Conservation (phyloP, 2,888 invertebrate species). For the Sesia apiformis region DNA sequence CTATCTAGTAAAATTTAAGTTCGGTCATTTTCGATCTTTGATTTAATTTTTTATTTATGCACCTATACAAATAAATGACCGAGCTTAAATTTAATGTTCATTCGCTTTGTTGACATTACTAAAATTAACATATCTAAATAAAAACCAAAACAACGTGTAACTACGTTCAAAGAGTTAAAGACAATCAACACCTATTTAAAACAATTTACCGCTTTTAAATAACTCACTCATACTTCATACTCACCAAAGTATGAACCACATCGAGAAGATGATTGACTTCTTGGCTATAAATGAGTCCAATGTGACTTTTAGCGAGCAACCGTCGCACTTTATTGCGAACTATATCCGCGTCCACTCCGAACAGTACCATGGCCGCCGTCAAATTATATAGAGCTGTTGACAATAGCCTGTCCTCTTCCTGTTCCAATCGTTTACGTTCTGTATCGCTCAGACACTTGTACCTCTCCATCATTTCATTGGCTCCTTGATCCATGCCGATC, state of each 20-base stretch:
- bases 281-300: constrained; percentile 97
- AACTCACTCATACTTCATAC: no score
- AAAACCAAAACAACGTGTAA: no score
- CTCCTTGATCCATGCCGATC: constrained; percentile 99
- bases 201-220: no score
- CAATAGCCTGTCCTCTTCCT: constrained; percentile 96
- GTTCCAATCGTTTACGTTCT: constrained; percentile 94
- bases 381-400: constrained; percentile 97
- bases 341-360: constrained; percentile 89
- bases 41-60: no score
- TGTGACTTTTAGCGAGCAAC: constrained; percentile 97
- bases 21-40: no score
- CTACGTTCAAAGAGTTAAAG: no score
- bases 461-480: constrained; percentile 98
- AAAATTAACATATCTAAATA: no score
- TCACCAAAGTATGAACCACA: constrained; percentile 93
- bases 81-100: no score
- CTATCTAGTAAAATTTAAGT: no score
- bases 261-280: constrained; percentile 97
- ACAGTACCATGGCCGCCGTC: constrained; percentile 95
- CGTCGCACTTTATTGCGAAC: constrained; percentile 91
- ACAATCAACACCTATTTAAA: no score
- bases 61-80: no score
- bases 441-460: constrained; percentile 95
- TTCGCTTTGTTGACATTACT: no score